Evolutionary conservation across 2,888 invertebrate species (phyloP).

Genomic region (Julus scanicus): DNA sequence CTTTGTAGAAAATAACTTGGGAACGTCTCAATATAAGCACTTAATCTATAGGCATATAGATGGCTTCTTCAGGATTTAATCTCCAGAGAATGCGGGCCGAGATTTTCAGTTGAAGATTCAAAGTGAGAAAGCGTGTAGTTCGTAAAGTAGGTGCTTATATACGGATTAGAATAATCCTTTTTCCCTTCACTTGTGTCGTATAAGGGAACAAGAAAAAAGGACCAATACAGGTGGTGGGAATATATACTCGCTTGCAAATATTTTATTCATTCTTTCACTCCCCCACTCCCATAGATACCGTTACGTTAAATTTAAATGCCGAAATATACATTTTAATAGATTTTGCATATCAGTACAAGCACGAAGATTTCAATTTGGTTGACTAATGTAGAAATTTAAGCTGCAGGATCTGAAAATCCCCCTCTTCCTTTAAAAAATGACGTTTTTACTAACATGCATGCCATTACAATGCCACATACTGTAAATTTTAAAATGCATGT

Average conservation of each 20-base stretch:
- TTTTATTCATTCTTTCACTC: not conserved
- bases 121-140: constrained; percentile 40
- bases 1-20: constrained; percentile 26
- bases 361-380: no score
- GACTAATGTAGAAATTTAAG: no score
- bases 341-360: no score
- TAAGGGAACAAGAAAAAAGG: not conserved
- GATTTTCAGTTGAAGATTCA: constrained; percentile 33
- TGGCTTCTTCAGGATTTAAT: constrained; percentile 19
- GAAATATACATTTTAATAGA: not conserved
- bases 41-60: constrained; percentile 7
- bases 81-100: constrained; percentile 7
- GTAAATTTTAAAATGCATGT: no score
- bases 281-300: not conserved
- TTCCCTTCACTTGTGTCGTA: not conserved
- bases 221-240: not conserved
- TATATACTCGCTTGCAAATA: not conserved
- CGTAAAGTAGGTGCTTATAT: constrained; percentile 43
- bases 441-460: no score
- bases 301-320: not conserved
- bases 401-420: no score
- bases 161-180: constrained; percentile 44
- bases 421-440: no score
- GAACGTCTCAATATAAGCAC: not conserved
- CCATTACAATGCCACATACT: no score